Percentiles rank a stretch among this genome's conserved stretches.
Evolutionary conservation across 2,113 vertebrate genomes (phyloP).

Genomic region (Balaeniceps rex): DNA sequence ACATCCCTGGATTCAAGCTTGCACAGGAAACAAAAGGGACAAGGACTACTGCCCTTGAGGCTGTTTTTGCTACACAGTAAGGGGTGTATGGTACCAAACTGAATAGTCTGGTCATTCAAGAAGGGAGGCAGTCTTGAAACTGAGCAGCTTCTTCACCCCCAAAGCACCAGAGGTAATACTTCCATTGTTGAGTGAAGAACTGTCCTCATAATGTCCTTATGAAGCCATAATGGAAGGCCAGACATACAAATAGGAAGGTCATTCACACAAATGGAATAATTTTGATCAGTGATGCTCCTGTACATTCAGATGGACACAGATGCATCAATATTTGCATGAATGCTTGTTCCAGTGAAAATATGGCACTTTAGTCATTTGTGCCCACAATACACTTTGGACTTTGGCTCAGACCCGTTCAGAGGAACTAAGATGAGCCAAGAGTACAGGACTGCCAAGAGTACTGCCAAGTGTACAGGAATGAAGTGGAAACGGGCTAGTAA

Average conservation of each 20-base stretch:
- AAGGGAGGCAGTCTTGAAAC: neutral
- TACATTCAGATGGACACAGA: neutral
- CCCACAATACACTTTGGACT: neutral
- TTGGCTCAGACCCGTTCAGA: neutral
- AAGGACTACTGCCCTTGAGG: neutral
- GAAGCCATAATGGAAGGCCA: neutral
- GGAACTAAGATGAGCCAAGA: neutral
- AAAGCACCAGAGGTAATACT: fast-evolving
- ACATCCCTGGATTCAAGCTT: neutral
- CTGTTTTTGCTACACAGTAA: neutral
- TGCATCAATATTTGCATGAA: neutral
- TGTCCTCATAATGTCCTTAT: neutral
- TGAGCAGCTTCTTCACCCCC: neutral
- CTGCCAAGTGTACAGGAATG: neutral
- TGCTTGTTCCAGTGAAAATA: neutral
- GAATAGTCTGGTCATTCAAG: neutral
- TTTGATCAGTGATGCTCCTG: neutral
- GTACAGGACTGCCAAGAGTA: neutral
- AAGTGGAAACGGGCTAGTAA: neutral
- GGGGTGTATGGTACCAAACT: neutral
- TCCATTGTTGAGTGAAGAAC: neutral
- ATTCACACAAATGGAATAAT: neutral
- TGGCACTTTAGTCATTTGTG: neutral
- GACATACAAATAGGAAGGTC: neutral
- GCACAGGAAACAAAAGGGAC: neutral